Conservation (phyloP, 2,888 invertebrate genomes). For the Nezara viridula region DNA sequence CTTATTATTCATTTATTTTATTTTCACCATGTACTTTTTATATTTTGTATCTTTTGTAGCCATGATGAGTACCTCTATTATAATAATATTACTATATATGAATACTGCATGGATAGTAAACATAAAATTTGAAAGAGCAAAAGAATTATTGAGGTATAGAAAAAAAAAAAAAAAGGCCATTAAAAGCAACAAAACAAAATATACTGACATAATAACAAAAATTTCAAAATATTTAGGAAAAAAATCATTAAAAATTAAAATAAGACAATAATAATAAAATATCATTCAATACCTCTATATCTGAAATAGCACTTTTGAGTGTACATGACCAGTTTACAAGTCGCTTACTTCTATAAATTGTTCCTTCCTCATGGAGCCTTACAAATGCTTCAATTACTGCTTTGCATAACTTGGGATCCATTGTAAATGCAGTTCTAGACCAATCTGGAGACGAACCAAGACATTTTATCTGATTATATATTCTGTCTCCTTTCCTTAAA, state of each 20-base stretch:
- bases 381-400: constrained; percentile 97
- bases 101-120: too few species aligned
- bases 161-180: background rate
- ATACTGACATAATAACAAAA: background rate
- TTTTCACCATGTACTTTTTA: too few species aligned
- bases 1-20: too few species aligned
- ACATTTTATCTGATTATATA: constrained; percentile 87
- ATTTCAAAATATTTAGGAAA: background rate
- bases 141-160: too few species aligned
- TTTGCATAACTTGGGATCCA: constrained; percentile 89
- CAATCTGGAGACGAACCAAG: constrained; percentile 96
- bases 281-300: constrained; percentile 83
- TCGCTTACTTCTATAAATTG: constrained; percentile 93
- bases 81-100: too few species aligned
- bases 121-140: too few species aligned
- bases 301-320: constrained; percentile 96
- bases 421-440: constrained; percentile 94
- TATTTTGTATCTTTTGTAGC: too few species aligned
- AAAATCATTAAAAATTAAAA: too few species aligned
- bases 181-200: background rate
- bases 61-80: too few species aligned
- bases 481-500: constrained; percentile 77
- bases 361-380: constrained; percentile 85
- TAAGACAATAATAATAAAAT: too few species aligned
- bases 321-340: constrained; percentile 99